Evolutionary conservation across 2,888 invertebrate species (phyloP).

Genomic region (Drosophila infuscata): DNA sequence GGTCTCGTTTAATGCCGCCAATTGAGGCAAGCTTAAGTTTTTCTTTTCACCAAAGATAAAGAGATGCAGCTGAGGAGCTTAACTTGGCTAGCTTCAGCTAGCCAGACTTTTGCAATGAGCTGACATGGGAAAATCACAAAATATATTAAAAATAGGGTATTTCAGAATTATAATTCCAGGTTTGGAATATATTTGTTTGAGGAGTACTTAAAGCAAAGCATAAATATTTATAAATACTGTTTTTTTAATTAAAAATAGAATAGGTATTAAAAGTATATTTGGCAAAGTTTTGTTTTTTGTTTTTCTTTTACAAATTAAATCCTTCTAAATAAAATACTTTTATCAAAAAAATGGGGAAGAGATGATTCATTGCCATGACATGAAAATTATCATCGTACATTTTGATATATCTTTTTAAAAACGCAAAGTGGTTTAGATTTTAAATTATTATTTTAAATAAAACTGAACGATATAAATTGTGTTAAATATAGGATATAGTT

Average conservation of each 20-base stretch:
- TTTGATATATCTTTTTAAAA: not conserved
- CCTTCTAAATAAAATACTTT: not conserved
- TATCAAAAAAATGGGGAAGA: not conserved
- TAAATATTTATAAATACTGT: not conserved
- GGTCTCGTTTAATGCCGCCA: constrained; percentile 80
- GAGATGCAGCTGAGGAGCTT: constrained; percentile 41
- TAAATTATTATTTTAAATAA: not conserved
- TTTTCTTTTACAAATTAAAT: not conserved
- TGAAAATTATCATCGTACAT: not conserved
- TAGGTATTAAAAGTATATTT: not conserved
- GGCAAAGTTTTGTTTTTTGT: not conserved
- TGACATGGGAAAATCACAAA: not conserved
- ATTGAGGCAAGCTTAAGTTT: constrained; percentile 80
- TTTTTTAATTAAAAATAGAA: not conserved
- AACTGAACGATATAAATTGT: not conserved
- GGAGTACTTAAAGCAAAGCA: not conserved
- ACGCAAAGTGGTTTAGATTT: not conserved
- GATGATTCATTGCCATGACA: not conserved
- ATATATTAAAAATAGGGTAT: not conserved
- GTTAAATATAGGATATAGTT: not conserved
- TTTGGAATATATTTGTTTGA: not conserved
- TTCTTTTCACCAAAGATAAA: constrained; percentile 45
- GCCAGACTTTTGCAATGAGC: constrained; percentile 25
- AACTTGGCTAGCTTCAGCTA: not conserved
- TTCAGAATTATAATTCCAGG: fast-evolving